Evolutionary conservation across 2,888 invertebrate genomes (phyloP).

Genomic region (Lasiommata megera): DNA sequence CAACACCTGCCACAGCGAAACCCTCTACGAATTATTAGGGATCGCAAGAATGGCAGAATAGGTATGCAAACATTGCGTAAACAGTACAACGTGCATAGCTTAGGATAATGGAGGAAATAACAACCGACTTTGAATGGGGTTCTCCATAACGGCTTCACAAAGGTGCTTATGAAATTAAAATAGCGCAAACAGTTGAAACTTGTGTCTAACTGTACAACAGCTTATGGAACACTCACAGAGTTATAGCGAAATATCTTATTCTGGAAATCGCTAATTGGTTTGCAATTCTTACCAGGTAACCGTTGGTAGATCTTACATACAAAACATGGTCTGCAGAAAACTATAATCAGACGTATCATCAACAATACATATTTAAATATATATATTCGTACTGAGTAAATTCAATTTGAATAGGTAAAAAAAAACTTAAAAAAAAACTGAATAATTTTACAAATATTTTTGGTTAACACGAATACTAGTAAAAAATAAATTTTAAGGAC

Average conservation of each 20-base stretch:
- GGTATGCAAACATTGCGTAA: conserved; percentile 63
- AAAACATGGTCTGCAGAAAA: too few relatives aligned
- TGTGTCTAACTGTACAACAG: conserved; percentile 4
- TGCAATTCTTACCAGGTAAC: background rate
- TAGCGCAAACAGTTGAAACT: conserved; percentile 16
- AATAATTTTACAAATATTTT: too few relatives aligned
- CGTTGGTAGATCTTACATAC: too few relatives aligned
- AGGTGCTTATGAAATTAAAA: conserved; percentile 30
- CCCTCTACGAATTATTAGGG: conserved; percentile 34
- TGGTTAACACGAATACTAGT: too few relatives aligned
- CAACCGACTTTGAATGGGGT: conserved; percentile 54
- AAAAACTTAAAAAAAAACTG: too few relatives aligned
- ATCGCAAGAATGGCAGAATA: conserved; percentile 42
- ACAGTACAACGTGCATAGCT: conserved; percentile 55
- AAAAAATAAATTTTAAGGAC: too few relatives aligned
- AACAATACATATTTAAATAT: too few relatives aligned
- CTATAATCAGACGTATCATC: background rate
- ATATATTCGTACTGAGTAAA: too few relatives aligned
- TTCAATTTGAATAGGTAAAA: too few relatives aligned
- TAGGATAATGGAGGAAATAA: conserved; percentile 59
- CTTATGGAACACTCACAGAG: background rate
- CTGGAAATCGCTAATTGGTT: background rate
- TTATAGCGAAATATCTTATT: background rate
- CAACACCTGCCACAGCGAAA: conserved; percentile 39
- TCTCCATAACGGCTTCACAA: conserved; percentile 56